Evolutionary conservation across 1,140 invertebrate species (phyloP).

Genomic region (Coelopa frigida): DNA sequence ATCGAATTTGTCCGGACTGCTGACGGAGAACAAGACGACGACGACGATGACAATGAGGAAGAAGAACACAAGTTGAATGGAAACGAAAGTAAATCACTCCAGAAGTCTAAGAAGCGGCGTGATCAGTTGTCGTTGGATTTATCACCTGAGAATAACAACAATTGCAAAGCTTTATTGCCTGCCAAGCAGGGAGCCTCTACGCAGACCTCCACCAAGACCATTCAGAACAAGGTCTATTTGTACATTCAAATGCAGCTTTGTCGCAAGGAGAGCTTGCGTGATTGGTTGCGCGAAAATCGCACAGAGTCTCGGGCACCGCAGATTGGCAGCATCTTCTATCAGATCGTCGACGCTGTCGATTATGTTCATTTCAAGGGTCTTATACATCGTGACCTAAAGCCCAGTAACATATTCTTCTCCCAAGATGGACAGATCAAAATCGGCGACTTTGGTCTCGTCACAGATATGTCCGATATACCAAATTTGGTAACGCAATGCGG

Average conservation of each 20-base stretch:
- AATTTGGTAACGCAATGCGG: conserved; percentile 41
- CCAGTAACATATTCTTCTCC: conserved; percentile 94
- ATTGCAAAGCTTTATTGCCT: conserved; percentile 2
- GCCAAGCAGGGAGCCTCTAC: not conserved
- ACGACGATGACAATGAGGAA: conserved; percentile 10
- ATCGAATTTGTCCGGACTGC: conserved; percentile 38
- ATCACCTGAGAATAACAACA: conserved; percentile 9
- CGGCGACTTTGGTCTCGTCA: conserved; percentile 94
- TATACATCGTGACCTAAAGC: conserved; percentile 94
- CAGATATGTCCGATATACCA: conserved; percentile 64
- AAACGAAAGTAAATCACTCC: not conserved
- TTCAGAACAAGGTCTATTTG: conserved; percentile 59
- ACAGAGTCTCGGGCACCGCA: conserved; percentile 31
- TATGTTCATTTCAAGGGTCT: conserved; percentile 88
- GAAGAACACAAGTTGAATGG: not conserved
- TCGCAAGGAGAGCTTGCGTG: conserved; percentile 76
- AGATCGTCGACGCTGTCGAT: conserved; percentile 89
- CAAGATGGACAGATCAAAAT: conserved; percentile 85
- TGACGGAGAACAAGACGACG: conserved; percentile 12
- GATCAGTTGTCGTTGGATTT: too few species aligned
- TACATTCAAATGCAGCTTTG: conserved; percentile 99
- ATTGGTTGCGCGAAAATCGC: conserved; percentile 68
- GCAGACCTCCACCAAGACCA: conserved; percentile 4
- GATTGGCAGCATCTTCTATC: conserved; percentile 75
- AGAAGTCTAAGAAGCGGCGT: not conserved